Percentiles rank a stretch among this genome's conserved stretches.
These are phyloP conservation scores for Neopelma chrysocephalum DNA, from an alignment of 2,797 vertebrate genomes.

Conservation along the genomic window DNA sequence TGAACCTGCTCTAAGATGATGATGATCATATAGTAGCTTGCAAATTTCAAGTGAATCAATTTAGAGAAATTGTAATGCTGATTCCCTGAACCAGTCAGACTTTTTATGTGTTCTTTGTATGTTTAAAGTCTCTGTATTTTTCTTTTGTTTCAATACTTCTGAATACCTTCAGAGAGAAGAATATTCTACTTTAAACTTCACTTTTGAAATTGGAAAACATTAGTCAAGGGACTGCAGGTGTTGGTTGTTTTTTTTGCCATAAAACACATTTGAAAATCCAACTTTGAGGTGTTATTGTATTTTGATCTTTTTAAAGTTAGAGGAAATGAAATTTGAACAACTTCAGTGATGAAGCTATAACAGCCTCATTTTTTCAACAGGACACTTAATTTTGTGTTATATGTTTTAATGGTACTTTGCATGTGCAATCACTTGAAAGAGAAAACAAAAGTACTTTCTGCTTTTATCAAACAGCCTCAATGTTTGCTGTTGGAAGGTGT, in stretches of 20 bases:
- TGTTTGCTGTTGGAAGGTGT: neutral
- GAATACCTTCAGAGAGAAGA: neutral
- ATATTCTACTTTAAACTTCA: neutral
- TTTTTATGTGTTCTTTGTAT: neutral
- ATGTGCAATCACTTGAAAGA: neutral
- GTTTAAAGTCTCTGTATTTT: neutral
- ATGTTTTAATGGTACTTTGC: neutral
- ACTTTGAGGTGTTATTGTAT: neutral
- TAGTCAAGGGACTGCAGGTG: neutral
- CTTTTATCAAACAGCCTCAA: neutral
- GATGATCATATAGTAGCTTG: neutral
- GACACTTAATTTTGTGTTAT: neutral
- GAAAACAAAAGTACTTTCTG: neutral
- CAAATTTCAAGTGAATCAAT: neutral
- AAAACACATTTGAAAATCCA: neutral
- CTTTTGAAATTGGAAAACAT: neutral
- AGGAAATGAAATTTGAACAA: neutral
- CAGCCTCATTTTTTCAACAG: neutral
- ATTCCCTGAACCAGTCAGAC: neutral
- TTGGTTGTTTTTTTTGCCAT: fast-evolving
- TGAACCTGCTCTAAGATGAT: neutral
- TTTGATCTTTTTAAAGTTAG: neutral
- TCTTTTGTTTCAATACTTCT: neutral
- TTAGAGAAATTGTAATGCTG: neutral
- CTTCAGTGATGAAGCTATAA: neutral